phyloP scores from a whole-genome alignment of 1,140 invertebrate genomes.

The Nylanderia fulva region DNA sequence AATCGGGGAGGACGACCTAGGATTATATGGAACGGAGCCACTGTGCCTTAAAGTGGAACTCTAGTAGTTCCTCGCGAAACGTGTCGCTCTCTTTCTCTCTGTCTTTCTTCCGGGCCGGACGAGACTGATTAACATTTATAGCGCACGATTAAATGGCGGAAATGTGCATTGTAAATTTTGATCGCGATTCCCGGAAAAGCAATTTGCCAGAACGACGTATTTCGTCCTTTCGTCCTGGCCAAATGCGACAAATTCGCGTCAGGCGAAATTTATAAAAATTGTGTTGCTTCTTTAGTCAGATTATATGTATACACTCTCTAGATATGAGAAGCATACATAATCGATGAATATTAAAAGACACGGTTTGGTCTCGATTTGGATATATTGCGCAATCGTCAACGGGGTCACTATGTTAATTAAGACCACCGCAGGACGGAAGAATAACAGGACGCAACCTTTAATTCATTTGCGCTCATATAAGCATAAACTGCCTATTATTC shows the following conservation, averaged over 20 bases:
- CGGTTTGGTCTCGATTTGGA: background rate
- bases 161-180: constrained; percentile 37
- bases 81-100: constrained; percentile 11
- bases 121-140: constrained; percentile 54
- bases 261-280: constrained; percentile 1
- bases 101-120: background rate
- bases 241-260: background rate
- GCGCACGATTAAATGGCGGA: constrained; percentile 38
- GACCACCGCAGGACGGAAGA: constrained; percentile 49
- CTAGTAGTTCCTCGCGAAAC: constrained; percentile 20
- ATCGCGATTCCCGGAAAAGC: background rate
- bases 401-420: constrained; percentile 44
- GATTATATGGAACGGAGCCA: constrained; percentile 33
- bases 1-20: background rate
- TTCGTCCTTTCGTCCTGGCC: constrained; percentile 11
- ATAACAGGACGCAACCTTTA: constrained; percentile 67
- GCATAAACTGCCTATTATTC: constrained; percentile 55
- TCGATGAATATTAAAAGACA: background rate
- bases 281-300: no score
- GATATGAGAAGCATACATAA: background rate
- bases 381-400: constrained; percentile 4
- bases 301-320: background rate
- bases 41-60: constrained; percentile 44
- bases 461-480: constrained; percentile 69
- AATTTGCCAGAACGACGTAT: background rate